Evolutionary conservation across 2,797 vertebrate genomes (phyloP), one percentile per base, ranked within the genome.

Genomic region (Chaetodon trifasciatus): DNA sequence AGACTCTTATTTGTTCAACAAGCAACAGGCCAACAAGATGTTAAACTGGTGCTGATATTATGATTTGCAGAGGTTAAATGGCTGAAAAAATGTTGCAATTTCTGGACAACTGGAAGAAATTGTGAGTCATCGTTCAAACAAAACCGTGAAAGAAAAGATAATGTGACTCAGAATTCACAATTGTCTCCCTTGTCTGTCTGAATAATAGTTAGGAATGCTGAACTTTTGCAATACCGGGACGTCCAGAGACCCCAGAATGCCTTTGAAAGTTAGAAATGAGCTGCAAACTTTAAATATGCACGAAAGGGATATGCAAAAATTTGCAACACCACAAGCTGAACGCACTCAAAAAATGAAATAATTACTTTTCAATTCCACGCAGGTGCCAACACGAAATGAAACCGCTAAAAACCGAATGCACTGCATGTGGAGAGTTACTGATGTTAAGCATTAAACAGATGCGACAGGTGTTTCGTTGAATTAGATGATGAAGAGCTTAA

Each of bases 1-100:
- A 70, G 78, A 73, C 70, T 73, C 56, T 39, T 21, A 71, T 74
- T 78, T 63, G 53, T 78, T 53, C 58, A 76, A 82, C 62, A 60
- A 81, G 72, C 40, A 81, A 49, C 49, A 52, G 19, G 17, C 49
- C 63, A 69, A 60, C 28, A 57, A 49, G 55, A 84, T 78, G 79
- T 69, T 56, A n/a, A 72, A 39, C 66, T 49, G 35, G 40, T 68
- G 67, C 4, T 16, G 49, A 28, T 47, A 6, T 70, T 57, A 76
- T 8, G 40, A 52, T 47, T 32, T 1, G 9, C 47, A 39, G 63
- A 55, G 35, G 44, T 1, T 13, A 50, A 68, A 53, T 12, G 39
- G 44, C 52, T 52, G 35, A 53, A 13, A 39, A 49, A 52, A n/a
- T 52, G 16, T 72, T 44, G 37, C 23, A 10, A 24, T 52, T 32